Conservation (phyloP, 2,113 vertebrate species). For the Sorex fumeus region DNA sequence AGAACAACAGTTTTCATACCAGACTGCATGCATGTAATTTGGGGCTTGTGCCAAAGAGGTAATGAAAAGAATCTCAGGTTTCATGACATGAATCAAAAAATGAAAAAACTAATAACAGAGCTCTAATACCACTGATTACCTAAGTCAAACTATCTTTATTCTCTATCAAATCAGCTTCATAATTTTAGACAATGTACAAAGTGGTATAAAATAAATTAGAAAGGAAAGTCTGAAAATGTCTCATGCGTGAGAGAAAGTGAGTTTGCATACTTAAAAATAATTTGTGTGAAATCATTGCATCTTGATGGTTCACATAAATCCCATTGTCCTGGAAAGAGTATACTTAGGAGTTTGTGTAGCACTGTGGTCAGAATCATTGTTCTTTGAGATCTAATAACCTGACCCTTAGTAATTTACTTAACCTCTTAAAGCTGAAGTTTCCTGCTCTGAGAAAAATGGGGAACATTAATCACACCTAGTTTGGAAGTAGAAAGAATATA, state of each 20-base stretch:
- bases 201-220: slow-evolving; percentile 46
- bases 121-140: slow-evolving; percentile 58
- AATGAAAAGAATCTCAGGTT: slow-evolving; percentile 80
- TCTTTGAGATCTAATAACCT: not conserved
- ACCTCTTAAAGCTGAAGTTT: not conserved
- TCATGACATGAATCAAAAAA: slow-evolving; percentile 79
- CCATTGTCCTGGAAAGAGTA: not conserved
- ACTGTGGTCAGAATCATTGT: not conserved
- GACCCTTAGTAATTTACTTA: slow-evolving; percentile 14
- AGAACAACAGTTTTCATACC: slow-evolving; percentile 84
- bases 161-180: slow-evolving; percentile 42
- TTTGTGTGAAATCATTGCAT: not conserved
- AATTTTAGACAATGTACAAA: slow-evolving; percentile 50
- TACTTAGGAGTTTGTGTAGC: not conserved
- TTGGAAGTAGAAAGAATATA: no score
- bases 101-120: slow-evolving; percentile 59
- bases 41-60: slow-evolving; percentile 67
- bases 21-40: slow-evolving; percentile 81
- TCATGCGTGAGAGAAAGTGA: slow-evolving; percentile 28
- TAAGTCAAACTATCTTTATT: slow-evolving; percentile 38
- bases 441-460: slow-evolving; percentile 17
- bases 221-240: not conserved
- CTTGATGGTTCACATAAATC: not conserved
- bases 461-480: not conserved
- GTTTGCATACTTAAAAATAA: slow-evolving; percentile 58